These are phyloP conservation scores for Phrynocephalus versicolor DNA, from an alignment of 2,113 vertebrate species.

Conservation along the genomic window DNA sequence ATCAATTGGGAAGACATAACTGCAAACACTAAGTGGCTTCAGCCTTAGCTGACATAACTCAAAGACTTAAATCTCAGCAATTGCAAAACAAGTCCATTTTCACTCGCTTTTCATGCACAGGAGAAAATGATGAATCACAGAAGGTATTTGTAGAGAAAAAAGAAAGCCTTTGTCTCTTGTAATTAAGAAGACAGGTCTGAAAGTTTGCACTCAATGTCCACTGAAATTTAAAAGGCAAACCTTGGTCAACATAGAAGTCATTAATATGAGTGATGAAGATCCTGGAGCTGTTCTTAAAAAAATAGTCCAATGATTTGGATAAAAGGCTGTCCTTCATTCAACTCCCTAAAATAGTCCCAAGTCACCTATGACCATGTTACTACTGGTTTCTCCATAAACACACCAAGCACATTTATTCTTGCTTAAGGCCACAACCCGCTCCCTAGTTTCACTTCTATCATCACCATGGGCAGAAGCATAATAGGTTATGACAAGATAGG, in stretches of 20 bases:
- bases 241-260: neutral
- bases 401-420: too few relatives aligned
- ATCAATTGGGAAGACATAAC: accelerated
- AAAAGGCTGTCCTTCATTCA: neutral
- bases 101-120: neutral
- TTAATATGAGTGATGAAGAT: neutral
- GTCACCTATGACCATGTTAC: neutral
- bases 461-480: neutral
- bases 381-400: neutral
- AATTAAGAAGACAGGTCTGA: neutral
- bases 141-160: neutral
- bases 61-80: neutral
- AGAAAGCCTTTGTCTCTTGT: neutral
- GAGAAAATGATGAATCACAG: neutral
- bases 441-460: neutral
- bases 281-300: neutral
- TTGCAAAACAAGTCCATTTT: neutral
- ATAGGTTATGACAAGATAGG: neutral
- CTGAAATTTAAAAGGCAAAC: neutral
- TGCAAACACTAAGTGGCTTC: neutral
- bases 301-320: too few relatives aligned
- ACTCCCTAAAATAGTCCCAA: neutral
- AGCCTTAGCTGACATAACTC: neutral
- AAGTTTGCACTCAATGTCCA: neutral
- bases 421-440: neutral